Conservation (phyloP, 2,797 vertebrate species). For the Neoniphon sammara region DNA sequence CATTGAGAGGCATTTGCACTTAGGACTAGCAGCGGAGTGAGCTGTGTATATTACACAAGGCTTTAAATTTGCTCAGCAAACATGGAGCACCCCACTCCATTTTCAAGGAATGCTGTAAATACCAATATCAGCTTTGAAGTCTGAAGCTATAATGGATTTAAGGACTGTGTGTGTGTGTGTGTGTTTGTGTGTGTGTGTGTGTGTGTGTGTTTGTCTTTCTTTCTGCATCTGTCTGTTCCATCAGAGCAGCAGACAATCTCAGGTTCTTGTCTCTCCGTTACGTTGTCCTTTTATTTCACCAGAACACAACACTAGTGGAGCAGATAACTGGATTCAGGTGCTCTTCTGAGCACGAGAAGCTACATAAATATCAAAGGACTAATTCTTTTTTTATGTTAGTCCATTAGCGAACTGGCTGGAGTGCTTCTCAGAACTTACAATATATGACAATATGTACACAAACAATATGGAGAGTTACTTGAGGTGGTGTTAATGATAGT, state of each 20-base stretch:
- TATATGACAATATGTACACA: constrained; percentile 58
- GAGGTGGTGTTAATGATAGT: constrained; percentile 22
- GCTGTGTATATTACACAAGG: constrained; percentile 56
- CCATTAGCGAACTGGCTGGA: constrained; percentile 35
- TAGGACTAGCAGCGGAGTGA: constrained; percentile 38
- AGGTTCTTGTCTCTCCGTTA: constrained; percentile 74
- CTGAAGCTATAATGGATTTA: constrained; percentile 78
- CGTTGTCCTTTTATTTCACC: constrained; percentile 69
- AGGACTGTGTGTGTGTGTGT: constrained; percentile 43
- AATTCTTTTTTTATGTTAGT: constrained; percentile 29
- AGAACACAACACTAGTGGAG: constrained; percentile 46
- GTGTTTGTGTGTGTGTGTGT: constrained; percentile 7
- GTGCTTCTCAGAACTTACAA: constrained; percentile 40
- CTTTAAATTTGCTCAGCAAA: constrained; percentile 76
- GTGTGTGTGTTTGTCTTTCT: constrained; percentile 12
- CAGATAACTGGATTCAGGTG: constrained; percentile 40
- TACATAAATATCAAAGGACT: constrained; percentile 60
- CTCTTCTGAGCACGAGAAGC: constrained; percentile 30
- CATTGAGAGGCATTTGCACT: constrained; percentile 57
- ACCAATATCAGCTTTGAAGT: constrained; percentile 80
- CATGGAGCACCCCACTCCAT: constrained; percentile 61
- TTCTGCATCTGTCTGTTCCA: constrained; percentile 61
- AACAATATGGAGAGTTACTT: constrained; percentile 46
- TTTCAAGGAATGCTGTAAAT: constrained; percentile 66
- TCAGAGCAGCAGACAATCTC: constrained; percentile 66